Base-by-base conservation (phyloP, 2,888 invertebrate species). In the Phengaris arion region DNA sequence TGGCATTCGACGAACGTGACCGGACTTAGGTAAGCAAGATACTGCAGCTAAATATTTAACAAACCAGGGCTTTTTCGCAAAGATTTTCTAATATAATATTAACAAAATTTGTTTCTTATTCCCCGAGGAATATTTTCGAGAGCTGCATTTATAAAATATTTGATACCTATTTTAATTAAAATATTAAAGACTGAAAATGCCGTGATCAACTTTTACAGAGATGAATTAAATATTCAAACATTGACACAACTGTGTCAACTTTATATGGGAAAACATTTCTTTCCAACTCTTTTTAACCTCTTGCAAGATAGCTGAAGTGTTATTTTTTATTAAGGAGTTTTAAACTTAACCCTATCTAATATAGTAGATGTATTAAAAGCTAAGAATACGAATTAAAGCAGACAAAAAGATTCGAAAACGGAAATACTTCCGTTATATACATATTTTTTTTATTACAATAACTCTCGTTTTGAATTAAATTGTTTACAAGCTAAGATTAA, bases 1-100 rank as follows among this genome's bases (percentile, higher is more conserved):
- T 79, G 74, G 76, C 78, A 77, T 79, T 79, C 78, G 74, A 46
- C 15, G 74, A 70, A 78, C 79, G 79, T 79, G 79, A 79, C 78
- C 75, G 51, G 76, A 76, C 74, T 79, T 22, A 59, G 48, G 57
- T 57, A 69, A 75, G 55, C 68, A 73, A 77, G 74, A 69, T 68
- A 46, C 68, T 68, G 69, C 69, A 69, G 48, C 69, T 69, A 69
- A 69, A 69, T 69, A 69, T 69, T 69, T 69, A 69, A 69, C 48
- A 9, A 69, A 15, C 69, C 69, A 15, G 68, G 35, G 15, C 8
- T 69, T 68, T 68, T 48, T 69, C n/a, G 15, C 46, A 69, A 46
- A 8, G 35, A 64, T 64, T 64, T 64, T 64, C 64, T 64, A 35
- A 45, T 64, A 64, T 13, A 64, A 64, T 64, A 45, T 64, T 64